These are phyloP conservation scores for Glyptemys insculpta DNA, from an alignment of 2,797 vertebrate genomes.

Conservation along the genomic window DNA sequence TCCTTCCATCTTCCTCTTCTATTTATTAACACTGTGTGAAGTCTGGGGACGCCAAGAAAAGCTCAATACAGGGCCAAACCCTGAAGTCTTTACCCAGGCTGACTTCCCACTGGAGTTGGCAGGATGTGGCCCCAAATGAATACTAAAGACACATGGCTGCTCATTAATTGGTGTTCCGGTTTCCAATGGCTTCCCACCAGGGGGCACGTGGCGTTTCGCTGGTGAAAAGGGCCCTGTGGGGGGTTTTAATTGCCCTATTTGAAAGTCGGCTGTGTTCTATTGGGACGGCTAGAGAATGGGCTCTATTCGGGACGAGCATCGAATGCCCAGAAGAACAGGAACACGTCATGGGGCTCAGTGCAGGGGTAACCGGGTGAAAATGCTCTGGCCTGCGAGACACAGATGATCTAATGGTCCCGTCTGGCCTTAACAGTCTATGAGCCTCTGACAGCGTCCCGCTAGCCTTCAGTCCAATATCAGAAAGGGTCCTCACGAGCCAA, in stretches of 20 bases:
- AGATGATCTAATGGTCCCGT: no score
- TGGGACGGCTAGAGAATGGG: background rate
- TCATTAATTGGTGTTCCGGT: background rate
- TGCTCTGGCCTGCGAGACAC: background rate
- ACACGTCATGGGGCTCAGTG: background rate
- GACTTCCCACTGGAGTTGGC: background rate
- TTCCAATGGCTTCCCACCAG: background rate
- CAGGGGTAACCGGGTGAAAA: background rate
- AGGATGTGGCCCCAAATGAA: background rate
- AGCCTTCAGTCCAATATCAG: background rate
- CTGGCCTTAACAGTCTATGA: no score
- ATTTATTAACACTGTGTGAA: background rate
- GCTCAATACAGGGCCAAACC: background rate
- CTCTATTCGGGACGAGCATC: background rate
- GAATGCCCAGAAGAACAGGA: background rate
- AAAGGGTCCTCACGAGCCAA: no score
- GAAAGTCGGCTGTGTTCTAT: background rate
- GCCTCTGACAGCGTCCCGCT: background rate
- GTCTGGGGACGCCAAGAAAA: background rate
- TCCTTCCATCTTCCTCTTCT: background rate
- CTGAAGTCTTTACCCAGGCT: background rate
- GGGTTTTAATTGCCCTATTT: background rate
- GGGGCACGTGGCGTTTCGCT: background rate
- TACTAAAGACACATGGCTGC: background rate
- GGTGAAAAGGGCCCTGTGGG: background rate